Conservation (phyloP, 37 sponge, comb jelly and placozoan genomes). For the Beroe ovata region DNA sequence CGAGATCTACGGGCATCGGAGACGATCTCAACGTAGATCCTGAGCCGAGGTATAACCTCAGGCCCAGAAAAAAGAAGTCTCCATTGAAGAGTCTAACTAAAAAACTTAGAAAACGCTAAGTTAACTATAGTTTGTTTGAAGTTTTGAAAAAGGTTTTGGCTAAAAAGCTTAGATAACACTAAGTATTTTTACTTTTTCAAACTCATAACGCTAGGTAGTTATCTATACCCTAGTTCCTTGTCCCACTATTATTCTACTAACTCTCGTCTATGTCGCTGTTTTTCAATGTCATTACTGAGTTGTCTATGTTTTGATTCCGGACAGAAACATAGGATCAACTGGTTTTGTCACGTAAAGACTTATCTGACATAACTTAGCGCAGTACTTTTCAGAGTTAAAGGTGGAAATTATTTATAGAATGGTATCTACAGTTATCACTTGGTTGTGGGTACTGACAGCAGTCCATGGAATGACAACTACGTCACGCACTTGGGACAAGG, state of each 20-base stretch:
- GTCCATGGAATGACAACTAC: not conserved
- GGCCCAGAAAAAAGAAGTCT: not conserved
- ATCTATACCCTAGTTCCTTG: not conserved
- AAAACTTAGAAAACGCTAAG: not conserved
- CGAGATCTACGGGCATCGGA: slow-evolving; percentile 1
- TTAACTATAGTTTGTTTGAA: not conserved
- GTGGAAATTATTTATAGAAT: not conserved
- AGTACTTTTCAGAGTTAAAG: not conserved
- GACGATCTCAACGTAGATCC: not conserved
- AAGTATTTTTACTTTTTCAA: not conserved
- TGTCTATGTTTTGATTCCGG: not conserved
- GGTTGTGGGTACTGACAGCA: slow-evolving; percentile 1
- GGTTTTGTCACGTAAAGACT: not conserved
- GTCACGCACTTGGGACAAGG: slow-evolving; percentile 16
- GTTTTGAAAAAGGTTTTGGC: not conserved
- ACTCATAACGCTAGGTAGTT: not conserved
- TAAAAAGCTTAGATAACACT: not conserved
- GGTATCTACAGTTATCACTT: not conserved
- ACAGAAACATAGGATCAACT: not conserved
- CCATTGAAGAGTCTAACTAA: not conserved
- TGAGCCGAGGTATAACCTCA: not conserved
- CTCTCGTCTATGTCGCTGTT: not conserved
- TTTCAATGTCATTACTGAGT: not conserved
- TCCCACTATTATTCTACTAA: not conserved
- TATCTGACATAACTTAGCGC: not conserved